A percentile compares a stretch with the other conserved stretches of the same genome.
phyloP scores from a whole-genome alignment of 1,140 invertebrate species.

The Elymnias hypermnestra region DNA sequence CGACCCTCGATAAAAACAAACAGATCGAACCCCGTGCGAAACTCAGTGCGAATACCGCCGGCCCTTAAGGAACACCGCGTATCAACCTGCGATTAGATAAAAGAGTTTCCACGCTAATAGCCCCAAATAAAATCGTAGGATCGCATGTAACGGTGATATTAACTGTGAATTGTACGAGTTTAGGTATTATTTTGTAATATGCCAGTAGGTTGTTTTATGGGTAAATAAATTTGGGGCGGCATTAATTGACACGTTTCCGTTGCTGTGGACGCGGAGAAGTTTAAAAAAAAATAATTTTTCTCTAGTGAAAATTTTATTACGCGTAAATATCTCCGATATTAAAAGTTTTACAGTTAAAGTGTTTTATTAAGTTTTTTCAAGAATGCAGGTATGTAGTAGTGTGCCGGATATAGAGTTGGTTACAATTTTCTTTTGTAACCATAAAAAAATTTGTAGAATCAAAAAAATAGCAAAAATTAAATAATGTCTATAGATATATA shows the following conservation, averaged over 20 bases:
- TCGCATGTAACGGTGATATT: conserved; percentile 68
- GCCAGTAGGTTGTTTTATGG: conserved; percentile 39
- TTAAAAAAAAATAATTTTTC: too few relatives aligned
- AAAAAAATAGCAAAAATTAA: not conserved
- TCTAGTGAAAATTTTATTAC: too few relatives aligned
- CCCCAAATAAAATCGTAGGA: conserved; percentile 70
- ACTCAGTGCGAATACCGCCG: too few relatives aligned
- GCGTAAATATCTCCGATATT: conserved; percentile 6
- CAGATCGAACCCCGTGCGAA: conserved; percentile 67
- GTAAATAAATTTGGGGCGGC: conserved; percentile 32
- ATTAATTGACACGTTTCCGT: conserved; percentile 28
- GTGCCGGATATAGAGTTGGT: too few relatives aligned
- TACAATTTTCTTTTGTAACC: too few relatives aligned
- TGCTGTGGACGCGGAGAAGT: conserved; percentile 27
- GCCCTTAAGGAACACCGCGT: too few relatives aligned
- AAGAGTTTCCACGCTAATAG: conserved; percentile 55
- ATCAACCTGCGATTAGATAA: conserved; percentile 64
- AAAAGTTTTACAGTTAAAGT: too few relatives aligned
- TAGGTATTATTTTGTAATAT: conserved; percentile 53
- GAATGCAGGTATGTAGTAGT: conserved; percentile 19
- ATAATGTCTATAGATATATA: not conserved
- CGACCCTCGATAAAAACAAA: conserved; percentile 69
- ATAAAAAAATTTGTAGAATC: not conserved
- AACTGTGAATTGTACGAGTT: conserved; percentile 59
- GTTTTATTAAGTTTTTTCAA: too few relatives aligned